Percentiles rank a stretch among this genome's conserved stretches.
phyloP scores from a whole-genome alignment of 2,797 vertebrate species.

The Melanotaenia nigrans region DNA sequence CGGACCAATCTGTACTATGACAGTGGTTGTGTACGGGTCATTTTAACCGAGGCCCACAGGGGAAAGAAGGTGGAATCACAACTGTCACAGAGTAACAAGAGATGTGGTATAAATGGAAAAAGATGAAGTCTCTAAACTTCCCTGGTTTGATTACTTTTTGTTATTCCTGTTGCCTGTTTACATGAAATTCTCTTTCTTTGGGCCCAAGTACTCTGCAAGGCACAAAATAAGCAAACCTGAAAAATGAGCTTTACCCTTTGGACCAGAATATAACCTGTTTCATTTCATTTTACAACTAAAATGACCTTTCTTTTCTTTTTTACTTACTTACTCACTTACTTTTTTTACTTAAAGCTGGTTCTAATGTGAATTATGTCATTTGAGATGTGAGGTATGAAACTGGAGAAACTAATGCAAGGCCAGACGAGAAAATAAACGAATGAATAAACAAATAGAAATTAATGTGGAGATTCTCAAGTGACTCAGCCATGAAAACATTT shows the following conservation, averaged over 20 bases:
- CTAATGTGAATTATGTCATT: neutral
- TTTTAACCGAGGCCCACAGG: constrained; percentile 11
- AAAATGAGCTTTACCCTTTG: constrained; percentile 32
- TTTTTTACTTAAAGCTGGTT: neutral
- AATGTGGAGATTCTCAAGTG: constrained; percentile 42
- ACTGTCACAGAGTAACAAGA: constrained; percentile 45
- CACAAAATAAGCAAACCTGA: constrained; percentile 29
- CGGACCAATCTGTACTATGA: constrained; percentile 49
- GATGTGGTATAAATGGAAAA: constrained; percentile 50
- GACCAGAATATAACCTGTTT: constrained; percentile 26
- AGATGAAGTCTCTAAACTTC: constrained; percentile 24
- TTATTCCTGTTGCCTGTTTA: neutral
- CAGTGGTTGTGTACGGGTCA: constrained; percentile 44
- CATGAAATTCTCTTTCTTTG: neutral
- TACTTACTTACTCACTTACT: neutral
- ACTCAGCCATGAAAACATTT: constrained; percentile 63
- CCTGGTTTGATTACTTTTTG: constrained; percentile 16
- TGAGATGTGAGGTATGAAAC: neutral
- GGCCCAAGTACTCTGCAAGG: constrained; percentile 1
- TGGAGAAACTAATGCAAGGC: constrained; percentile 2
- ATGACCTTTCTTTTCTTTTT: constrained; percentile 4
- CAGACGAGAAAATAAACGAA: constrained; percentile 12
- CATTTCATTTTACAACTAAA: constrained; percentile 34
- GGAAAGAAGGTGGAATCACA: constrained; percentile 24
- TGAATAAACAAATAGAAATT: constrained; percentile 38